Conservation (phyloP, 2,113 vertebrate genomes). For the Petromus typicus region DNA sequence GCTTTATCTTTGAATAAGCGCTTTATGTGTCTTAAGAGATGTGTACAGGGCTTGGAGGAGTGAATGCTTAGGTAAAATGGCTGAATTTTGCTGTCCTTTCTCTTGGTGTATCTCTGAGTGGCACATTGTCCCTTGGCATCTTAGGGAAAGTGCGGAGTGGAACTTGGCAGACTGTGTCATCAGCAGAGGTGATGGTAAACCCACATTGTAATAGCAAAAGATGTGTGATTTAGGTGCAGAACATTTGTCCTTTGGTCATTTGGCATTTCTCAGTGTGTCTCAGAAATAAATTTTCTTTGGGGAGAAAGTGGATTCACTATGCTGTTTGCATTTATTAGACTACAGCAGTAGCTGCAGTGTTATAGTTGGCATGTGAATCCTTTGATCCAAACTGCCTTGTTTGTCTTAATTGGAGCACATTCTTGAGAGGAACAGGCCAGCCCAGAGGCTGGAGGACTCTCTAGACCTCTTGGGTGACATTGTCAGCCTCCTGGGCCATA, state of each 20-base stretch:
- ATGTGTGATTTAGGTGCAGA: neutral
- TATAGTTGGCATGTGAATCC: neutral
- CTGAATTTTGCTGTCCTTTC: neutral
- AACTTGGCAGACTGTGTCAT: neutral
- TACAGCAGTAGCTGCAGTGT: neutral
- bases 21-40: constrained; percentile 44
- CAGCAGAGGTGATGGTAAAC: neutral
- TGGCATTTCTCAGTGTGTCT: neutral
- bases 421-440: neutral
- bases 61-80: neutral
- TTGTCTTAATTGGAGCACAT: neutral
- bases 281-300: neutral
- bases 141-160: neutral
- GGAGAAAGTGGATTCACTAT: neutral
- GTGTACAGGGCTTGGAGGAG: neutral
- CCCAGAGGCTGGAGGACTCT: neutral
- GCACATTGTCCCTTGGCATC: neutral
- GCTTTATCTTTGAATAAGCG: constrained; percentile 30
- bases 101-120: neutral
- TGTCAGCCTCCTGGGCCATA: neutral
- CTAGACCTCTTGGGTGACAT: neutral
- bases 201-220: neutral
- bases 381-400: neutral
- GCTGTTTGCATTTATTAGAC: neutral
- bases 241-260: neutral